Base-by-base conservation (phyloP, 2,113 vertebrate species). In the human region DNA sequence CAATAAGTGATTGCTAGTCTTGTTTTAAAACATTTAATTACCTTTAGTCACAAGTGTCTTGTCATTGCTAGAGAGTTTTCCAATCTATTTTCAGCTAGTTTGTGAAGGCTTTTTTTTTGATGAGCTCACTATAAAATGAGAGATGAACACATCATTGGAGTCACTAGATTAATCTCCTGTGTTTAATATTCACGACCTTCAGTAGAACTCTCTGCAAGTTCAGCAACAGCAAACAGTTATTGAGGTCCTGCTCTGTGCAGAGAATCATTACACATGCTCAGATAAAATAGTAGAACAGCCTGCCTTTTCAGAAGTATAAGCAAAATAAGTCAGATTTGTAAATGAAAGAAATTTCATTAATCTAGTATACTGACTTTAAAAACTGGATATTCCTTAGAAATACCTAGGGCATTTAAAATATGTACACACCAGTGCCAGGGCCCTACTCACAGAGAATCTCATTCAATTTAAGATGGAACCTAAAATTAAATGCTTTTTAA, bases 401-500 rank as follows among this genome's bases (percentile, higher is more conserved):
- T 16, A 89, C 59, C 48, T 90, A 43, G 18, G 38, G 75, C 78
- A 18, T 7, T 87, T 91, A 94, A 93, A 68, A 68, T 96, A 78
- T 8, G 27, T 50, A 17, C 1, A 50, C 35, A 32, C 1, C 52
- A n/a, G 2, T 25, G 20, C 32, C 78, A 93, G 35, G 10, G 38
- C 5, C 43, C 25, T 8, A 55, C 8, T 87, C 76, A 84, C 5
- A 45, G 59, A 82, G 4, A 89, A 40, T 30, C 18, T 76, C 89
- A 93, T 79, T 89, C 87, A 83, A 35, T 6, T 64, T 95, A 61
- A 45, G 50, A 80, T 43, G n/a, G 2, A 90, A 22, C 32, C 66
- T 92, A 82, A 97, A 96, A 87, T 89, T 81, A 96, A 94, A 92
- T 68, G 79, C 14, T 79, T 97, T 59, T 43, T 12, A 89, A 94